Evolutionary conservation across 2,113 vertebrate genomes (phyloP).

Genomic region (Glaucidium brasilianum): DNA sequence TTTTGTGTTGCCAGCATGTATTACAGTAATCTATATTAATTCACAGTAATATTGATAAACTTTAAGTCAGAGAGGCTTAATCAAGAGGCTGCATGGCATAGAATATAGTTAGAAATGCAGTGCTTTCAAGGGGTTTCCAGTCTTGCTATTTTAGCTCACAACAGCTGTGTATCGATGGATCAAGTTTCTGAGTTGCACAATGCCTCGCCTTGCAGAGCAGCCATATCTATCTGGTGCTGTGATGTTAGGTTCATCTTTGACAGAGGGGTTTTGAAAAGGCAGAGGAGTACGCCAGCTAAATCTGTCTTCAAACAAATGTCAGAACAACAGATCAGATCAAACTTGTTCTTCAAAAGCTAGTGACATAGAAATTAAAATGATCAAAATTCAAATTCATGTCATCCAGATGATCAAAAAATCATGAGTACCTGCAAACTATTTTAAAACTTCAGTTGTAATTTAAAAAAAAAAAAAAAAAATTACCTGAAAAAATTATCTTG

Average conservation of each 20-base stretch:
- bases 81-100: not conserved
- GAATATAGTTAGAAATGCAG: not conserved
- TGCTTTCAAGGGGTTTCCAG: not conserved
- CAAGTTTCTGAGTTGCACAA: not conserved
- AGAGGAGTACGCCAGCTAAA: not conserved
- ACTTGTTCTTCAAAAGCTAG: not conserved
- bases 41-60: constrained; percentile 1
- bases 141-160: not conserved
- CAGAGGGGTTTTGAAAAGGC: not conserved
- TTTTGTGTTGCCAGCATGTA: not conserved
- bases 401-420: not conserved
- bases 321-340: not conserved
- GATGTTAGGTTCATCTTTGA: not conserved
- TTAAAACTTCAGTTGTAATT: not conserved
- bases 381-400: not conserved
- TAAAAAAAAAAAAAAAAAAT: not conserved
- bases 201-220: not conserved
- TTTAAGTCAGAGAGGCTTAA: not conserved
- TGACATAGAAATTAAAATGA: not conserved
- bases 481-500: not conserved
- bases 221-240: not conserved
- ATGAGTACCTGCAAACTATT: not conserved
- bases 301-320: not conserved
- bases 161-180: not conserved
- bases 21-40: constrained; percentile 1